Evolutionary conservation across 2,888 invertebrate species (phyloP).

Genomic region (Pristionchus arcanus): DNA sequence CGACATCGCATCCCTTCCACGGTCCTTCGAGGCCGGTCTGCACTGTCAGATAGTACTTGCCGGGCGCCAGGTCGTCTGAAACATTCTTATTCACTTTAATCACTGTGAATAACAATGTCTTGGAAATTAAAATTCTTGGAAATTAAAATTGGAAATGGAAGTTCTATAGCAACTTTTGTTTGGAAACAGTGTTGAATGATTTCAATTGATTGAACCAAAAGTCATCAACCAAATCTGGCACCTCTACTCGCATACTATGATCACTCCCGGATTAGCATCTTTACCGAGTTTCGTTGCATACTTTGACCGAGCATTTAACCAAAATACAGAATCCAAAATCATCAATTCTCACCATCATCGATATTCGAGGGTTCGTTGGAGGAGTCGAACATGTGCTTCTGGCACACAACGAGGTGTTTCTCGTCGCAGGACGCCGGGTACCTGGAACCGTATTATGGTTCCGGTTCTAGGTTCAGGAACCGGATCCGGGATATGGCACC

Average conservation of each 20-base stretch:
- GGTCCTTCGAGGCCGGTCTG: background rate
- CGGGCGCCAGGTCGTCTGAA: constrained; percentile 49
- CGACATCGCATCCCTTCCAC: constrained; percentile 51
- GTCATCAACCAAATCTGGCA: no score
- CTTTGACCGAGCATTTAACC: background rate
- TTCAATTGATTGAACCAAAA: no score
- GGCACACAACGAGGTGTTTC: constrained; percentile 61
- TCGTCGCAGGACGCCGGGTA: background rate
- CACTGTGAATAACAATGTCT: no score
- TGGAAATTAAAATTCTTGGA: no score
- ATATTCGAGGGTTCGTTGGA: constrained; percentile 62
- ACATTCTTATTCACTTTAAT: no score
- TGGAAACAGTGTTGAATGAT: no score
- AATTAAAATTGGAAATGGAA: no score
- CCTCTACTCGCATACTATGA: no score
- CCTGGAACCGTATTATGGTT: constrained; percentile 30
- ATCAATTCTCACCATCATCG: constrained; percentile 58
- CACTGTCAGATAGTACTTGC: constrained; percentile 44
- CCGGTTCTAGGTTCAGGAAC: background rate
- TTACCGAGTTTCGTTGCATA: background rate
- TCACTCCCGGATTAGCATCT: no score
- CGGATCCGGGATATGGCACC: background rate
- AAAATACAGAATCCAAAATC: background rate
- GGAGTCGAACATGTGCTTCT: constrained; percentile 68
- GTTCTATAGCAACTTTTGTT: no score